phyloP scores from a whole-genome alignment of 2,113 vertebrate genomes.

The Hydropotes inermis region DNA sequence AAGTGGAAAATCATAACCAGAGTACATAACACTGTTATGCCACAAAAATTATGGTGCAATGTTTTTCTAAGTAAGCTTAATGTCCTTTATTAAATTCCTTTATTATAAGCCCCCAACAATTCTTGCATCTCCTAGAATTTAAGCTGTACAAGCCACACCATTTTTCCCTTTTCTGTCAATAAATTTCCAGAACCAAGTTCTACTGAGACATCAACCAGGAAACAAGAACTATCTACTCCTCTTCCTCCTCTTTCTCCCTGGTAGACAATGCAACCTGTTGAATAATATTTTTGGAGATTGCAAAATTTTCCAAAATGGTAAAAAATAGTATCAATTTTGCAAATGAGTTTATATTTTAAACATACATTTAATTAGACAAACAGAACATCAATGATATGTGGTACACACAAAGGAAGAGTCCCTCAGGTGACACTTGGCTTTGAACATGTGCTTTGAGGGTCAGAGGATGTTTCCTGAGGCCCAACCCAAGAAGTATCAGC shows the following conservation, averaged over 20 bases:
- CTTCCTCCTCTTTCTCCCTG: background rate
- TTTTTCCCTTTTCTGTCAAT: background rate
- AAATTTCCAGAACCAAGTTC: background rate
- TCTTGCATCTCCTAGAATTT: background rate
- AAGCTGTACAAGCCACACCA: background rate
- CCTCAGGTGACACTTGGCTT: background rate
- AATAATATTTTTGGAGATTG: background rate
- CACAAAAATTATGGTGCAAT: background rate
- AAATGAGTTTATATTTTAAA: background rate
- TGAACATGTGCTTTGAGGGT: background rate
- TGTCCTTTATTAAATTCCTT: background rate
- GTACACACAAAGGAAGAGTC: background rate
- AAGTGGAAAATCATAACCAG: background rate
- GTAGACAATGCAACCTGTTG: background rate
- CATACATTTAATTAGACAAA: background rate
- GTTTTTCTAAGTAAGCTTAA: background rate
- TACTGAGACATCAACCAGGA: background rate
- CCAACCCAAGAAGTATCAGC: background rate
- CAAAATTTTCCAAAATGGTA: background rate
- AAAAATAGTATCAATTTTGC: background rate
- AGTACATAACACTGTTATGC: rapidly evolving
- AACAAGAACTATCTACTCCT: background rate
- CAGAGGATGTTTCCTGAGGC: background rate
- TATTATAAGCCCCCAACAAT: background rate
- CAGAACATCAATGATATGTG: background rate